Evolutionary conservation across 2,888 invertebrate species (phyloP).

Genomic region (Mimachlamys varia): DNA sequence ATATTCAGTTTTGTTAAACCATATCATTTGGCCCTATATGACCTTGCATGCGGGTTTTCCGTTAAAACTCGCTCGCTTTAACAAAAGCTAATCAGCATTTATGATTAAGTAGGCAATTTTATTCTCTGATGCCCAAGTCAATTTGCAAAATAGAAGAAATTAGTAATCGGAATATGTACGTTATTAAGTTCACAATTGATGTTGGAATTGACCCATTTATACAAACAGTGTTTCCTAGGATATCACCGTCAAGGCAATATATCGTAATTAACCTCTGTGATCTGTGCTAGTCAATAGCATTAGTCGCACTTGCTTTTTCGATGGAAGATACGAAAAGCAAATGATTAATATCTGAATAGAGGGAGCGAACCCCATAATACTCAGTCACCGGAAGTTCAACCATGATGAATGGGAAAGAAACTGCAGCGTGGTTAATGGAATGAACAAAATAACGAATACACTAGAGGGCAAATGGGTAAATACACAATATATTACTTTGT

Average conservation of each 20-base stretch:
- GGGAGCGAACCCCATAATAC: constrained; percentile 1
- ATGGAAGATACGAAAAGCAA: no score
- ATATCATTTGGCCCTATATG: no score
- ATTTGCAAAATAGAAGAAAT: not conserved
- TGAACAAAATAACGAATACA: no score
- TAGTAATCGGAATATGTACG: not conserved
- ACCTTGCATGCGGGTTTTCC: no score
- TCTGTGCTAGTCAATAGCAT: not conserved
- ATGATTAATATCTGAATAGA: not conserved
- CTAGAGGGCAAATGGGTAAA: no score
- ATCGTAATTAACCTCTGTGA: not conserved
- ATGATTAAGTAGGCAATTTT: not conserved
- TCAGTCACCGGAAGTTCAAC: constrained; percentile 29
- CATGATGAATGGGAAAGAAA: not conserved
- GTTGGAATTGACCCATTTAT: not conserved
- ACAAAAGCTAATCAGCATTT: not conserved
- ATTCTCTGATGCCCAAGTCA: not conserved
- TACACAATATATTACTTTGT: no score
- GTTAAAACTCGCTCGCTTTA: not conserved
- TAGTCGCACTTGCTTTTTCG: not conserved
- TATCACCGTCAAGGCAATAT: not conserved
- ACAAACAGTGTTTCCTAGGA: not conserved
- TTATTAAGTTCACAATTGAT: constrained; percentile 17
- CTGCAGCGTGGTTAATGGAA: not conserved
- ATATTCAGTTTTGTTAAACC: no score